Conservation (phyloP, 2,888 invertebrate genomes). For the Gandaritis pyraliata region DNA sequence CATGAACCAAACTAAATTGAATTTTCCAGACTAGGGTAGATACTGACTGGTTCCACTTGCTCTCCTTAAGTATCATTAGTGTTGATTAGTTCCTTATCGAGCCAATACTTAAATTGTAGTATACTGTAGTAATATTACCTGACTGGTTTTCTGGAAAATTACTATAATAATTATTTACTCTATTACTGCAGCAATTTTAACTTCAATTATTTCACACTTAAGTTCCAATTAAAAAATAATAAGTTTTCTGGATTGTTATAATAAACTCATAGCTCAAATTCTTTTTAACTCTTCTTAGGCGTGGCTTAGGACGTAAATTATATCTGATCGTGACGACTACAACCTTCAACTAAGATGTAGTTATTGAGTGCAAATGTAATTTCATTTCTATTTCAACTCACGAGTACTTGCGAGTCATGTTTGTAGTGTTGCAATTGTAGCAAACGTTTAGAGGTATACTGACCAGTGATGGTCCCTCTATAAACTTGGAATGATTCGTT, state of each 20-base stretch:
- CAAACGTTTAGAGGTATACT: background rate
- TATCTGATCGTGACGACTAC: conserved; percentile 23
- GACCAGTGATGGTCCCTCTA: background rate
- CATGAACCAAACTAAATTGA: no score
- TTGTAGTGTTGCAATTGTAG: conserved; percentile 12
- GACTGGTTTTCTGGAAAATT: background rate
- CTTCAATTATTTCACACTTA: no score
- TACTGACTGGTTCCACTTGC: no score
- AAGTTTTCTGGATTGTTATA: no score
- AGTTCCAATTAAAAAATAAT: no score
- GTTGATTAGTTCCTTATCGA: conserved; percentile 29
- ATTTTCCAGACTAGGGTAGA: no score
- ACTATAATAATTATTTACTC: background rate
- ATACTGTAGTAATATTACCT: background rate
- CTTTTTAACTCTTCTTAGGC: no score
- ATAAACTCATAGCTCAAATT: background rate
- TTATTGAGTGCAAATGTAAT: conserved; percentile 18
- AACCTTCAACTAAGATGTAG: conserved; percentile 29
- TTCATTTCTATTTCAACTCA: conserved; percentile 14
- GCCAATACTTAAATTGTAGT: conserved; percentile 1
- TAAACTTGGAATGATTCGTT: background rate
- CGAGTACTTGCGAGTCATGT: background rate
- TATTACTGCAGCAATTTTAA: background rate
- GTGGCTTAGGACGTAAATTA: conserved; percentile 10
- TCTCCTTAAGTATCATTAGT: background rate